Base-by-base conservation (phyloP, 2,888 invertebrate genomes). In the Agrochola litura region DNA sequence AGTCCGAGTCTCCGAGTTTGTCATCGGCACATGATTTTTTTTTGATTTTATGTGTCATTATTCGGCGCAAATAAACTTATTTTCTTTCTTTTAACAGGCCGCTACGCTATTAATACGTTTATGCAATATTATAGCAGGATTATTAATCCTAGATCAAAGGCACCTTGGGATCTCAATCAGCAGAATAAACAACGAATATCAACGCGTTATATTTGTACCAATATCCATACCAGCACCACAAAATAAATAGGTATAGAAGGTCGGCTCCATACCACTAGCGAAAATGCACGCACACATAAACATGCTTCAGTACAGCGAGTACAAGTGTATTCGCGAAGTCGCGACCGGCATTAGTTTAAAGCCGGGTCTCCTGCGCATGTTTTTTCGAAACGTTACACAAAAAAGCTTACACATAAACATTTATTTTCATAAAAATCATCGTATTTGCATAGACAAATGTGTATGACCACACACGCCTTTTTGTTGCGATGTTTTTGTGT, bases 81-180 rank as follows among this genome's bases (percentile, higher is more conserved):
- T 37, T 22, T 9, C 8, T 22, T 52, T 49, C 12, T 25, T 22
- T 25, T 25, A 67, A 6, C 12, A 52, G 14, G 4, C 37, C 19
- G 6, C 6, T 19, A 16, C 3, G 16, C 9, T 14, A 19, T 30
- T 22, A 22, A 25, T 10, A 70, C 14, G 22, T 54, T 1, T 43
- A 9, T 16, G 6, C 6, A 43, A 16, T 8, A 43, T 12, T 22
- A 52, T 4, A 43, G 12, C 12, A 71, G 12, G n/a, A 71, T 22
- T 30, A 16, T 30, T 1, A 54, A 41, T 67, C 37, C 46, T 49
- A 5, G n/a, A 67, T 73, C 54, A 81, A 58, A 82, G 22, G 41
- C 25, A 73, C n/a, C 49, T 30, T 8, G 72, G 74, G 72, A 75
- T 46, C 19, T 14, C 56, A 77, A 81, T 85, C 82, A 77, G 52